Conservation (phyloP, 2,113 vertebrate genomes). For the Nothobranchius kuhntae region DNA sequence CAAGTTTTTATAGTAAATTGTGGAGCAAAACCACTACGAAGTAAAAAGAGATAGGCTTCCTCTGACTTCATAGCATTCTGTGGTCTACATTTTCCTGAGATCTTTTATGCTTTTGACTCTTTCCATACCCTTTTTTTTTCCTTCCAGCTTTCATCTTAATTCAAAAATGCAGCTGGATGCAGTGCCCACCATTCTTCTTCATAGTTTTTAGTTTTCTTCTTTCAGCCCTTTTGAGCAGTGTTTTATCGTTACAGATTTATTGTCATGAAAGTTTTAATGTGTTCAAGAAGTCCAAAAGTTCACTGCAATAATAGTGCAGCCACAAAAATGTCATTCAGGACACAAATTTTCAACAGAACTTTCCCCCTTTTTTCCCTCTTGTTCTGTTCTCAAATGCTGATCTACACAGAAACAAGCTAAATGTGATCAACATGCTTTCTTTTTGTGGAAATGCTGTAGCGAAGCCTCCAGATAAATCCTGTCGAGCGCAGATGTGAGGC, state of each 20-base stretch:
- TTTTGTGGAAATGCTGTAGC: slow-evolving; percentile 20
- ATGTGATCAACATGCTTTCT: slow-evolving; percentile 26
- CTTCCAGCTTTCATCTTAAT: slow-evolving; percentile 68
- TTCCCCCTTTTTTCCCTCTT: slow-evolving; percentile 11
- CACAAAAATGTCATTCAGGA: slow-evolving; percentile 18
- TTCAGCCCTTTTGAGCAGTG: slow-evolving; percentile 50
- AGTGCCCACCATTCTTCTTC: slow-evolving; percentile 30
- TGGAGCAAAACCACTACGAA: slow-evolving; percentile 71
- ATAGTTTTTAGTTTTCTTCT: slow-evolving; percentile 48
- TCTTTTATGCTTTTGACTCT: slow-evolving; percentile 44
- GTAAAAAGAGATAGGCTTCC: slow-evolving; percentile 69
- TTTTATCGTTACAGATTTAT: slow-evolving; percentile 64
- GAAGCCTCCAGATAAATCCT: slow-evolving; percentile 38
- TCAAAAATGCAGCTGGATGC: slow-evolving; percentile 75
- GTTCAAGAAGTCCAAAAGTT: slow-evolving; percentile 66
- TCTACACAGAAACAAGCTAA: slow-evolving; percentile 26
- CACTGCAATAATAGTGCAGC: slow-evolving; percentile 36
- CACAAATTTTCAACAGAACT: slow-evolving; percentile 9
- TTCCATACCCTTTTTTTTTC: slow-evolving; percentile 39
- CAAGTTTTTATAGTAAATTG: slow-evolving; percentile 71
- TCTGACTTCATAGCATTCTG: slow-evolving; percentile 75
- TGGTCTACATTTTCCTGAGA: slow-evolving; percentile 67
- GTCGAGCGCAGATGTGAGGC: slow-evolving; percentile 63
- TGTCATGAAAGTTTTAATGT: slow-evolving; percentile 61
- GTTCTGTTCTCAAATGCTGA: slow-evolving; percentile 6